Evolutionary conservation across 2,888 invertebrate species (phyloP).

Genomic region (Dynastes tityus): DNA sequence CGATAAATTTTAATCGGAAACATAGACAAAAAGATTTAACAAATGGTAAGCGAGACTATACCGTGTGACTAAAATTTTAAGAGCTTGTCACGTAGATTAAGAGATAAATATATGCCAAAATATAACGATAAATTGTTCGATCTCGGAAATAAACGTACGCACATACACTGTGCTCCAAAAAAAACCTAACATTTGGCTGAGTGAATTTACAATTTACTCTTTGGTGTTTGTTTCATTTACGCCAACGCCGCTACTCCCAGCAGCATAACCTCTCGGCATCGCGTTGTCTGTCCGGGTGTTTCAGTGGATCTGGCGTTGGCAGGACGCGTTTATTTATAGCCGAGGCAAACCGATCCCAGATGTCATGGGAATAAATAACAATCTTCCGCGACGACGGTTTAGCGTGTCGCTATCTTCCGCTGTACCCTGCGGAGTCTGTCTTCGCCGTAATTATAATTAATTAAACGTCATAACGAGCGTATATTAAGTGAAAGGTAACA

Average conservation of each 20-base stretch:
- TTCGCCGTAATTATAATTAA: conserved; percentile 26
- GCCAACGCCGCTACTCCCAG: not conserved
- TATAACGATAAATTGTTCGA: no score
- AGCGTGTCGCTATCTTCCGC: conserved; percentile 25
- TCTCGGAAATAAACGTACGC: no score
- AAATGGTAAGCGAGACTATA: no score
- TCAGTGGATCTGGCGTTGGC: conserved; percentile 27
- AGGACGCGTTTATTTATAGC: conserved; percentile 29
- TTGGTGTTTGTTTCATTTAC: not conserved
- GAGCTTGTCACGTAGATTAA: no score
- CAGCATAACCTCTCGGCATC: not conserved
- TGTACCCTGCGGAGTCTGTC: not conserved
- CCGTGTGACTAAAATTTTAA: no score
- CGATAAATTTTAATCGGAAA: no score
- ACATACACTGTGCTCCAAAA: no score
- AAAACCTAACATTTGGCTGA: no score
- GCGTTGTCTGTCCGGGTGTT: not conserved
- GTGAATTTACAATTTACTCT: no score
- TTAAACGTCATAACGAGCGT: not conserved
- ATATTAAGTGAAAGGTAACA: not conserved
- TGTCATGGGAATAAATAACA: conserved; percentile 34
- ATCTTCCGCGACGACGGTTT: conserved; percentile 26
- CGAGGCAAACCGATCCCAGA: conserved; percentile 20
- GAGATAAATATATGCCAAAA: no score
- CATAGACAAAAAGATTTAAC: no score